Evolutionary conservation across 2,888 invertebrate species (phyloP), one percentile per base, ranked within the genome.

Genomic region (Agriopis marginaria): DNA sequence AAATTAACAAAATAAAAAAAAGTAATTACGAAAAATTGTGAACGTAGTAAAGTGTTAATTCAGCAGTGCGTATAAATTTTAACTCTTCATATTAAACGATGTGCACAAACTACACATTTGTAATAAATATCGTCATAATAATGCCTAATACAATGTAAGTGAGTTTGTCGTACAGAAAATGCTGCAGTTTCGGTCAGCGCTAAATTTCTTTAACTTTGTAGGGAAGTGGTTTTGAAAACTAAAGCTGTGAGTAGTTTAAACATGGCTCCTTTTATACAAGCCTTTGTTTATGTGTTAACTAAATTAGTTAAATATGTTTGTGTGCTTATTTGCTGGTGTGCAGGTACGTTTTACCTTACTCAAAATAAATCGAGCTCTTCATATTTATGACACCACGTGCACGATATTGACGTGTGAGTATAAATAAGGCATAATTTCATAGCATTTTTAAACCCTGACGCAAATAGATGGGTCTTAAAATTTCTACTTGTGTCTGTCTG

Each of bases 201-300:
- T 32, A n/a, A 17, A 12, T 63, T 32, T n/a, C 39, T 54, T 39
- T 10, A 40, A 44, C 61, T 50, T 55, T 62, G 32, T 53, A 63
- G 32, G 60, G 64, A 59, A 50, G 45, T 58, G 40, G 62, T 45
- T 50, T n/a, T 47, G 56, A 56, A 55, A 64, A 47, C 32, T 42
- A 55, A 45, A 32, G 12, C 47, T 14, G 39, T 10, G 8, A 44
- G 17, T 61, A 51, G 11, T 54, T 64, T 42, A 3, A 44, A 55
- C 44, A 60, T 59, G 51, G 32, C 42, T 45, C 51, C 59, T 53
- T 55, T 64, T 12, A 40, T n/a, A 23, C 51, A 60, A 55, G 61
- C 61, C 56, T 65, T 69, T 53, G 61, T 56, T 65, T 56, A 59
- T 39, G 4, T 67, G 47, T 32, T 61, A n/a, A 39, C 42, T 10